Percentiles rank a stretch among this genome's conserved stretches.
Evolutionary conservation across 1,140 invertebrate genomes (phyloP).

Genomic region (Drosophila biarmipes): DNA sequence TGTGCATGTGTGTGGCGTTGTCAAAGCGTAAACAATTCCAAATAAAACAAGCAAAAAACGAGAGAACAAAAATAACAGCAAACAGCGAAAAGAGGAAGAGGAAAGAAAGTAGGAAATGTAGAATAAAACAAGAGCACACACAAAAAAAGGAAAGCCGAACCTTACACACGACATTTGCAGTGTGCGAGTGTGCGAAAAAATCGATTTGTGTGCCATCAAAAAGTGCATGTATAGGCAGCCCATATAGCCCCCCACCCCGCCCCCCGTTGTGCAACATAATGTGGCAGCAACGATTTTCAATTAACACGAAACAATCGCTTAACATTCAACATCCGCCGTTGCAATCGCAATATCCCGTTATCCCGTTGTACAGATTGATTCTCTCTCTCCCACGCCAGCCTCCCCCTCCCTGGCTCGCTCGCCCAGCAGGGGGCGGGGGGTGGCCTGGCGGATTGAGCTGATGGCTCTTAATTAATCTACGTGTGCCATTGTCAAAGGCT

Average conservation of each 20-base stretch:
- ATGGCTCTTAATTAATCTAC: constrained; percentile 48
- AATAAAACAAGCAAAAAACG: constrained; percentile 55
- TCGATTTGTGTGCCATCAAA: constrained; percentile 82
- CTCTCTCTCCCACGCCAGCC: constrained; percentile 8
- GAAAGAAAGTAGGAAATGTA: constrained; percentile 3
- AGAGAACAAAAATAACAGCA: constrained; percentile 11
- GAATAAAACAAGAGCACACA: constrained; percentile 18
- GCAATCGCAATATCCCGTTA: constrained; percentile 44
- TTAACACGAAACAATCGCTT: constrained; percentile 59
- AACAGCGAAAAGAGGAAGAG: constrained; percentile 10
- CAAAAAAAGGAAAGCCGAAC: constrained; percentile 17
- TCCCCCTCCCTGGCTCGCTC: constrained; percentile 20
- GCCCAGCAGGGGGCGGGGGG: neutral
- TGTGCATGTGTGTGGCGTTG: constrained; percentile 52
- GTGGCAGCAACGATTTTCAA: constrained; percentile 67
- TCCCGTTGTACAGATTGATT: constrained; percentile 56
- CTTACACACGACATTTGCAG: constrained; percentile 39
- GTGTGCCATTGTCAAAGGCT: constrained; percentile 43
- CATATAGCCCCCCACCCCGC: neutral
- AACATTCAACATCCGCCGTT: constrained; percentile 56
- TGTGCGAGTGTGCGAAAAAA: constrained; percentile 62
- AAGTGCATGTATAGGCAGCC: constrained; percentile 61
- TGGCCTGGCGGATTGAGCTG: neutral
- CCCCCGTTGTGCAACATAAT: constrained; percentile 73
- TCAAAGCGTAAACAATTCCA: constrained; percentile 80